A percentile compares a stretch with the other conserved stretches of the same genome.
phyloP scores from a whole-genome alignment of 2,797 vertebrate genomes.

The Gadopsis bispinosus region DNA sequence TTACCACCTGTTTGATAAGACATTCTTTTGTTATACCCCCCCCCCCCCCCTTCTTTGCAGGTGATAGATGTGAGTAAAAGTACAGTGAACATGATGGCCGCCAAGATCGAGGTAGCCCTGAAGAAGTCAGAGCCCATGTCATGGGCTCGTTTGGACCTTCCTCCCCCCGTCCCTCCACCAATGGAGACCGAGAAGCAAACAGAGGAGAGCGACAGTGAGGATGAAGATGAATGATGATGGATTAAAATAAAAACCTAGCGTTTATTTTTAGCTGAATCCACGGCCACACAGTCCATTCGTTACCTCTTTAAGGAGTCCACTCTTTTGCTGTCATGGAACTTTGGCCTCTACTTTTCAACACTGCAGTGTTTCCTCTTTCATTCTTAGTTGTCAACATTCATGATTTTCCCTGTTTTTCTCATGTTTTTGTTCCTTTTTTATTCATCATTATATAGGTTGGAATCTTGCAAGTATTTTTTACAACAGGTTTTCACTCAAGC shows the following conservation, averaged over 20 bases:
- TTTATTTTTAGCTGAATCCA: conserved; percentile 45
- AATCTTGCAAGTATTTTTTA: conserved; percentile 16
- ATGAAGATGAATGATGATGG: conserved; percentile 70
- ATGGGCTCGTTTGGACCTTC: conserved; percentile 95
- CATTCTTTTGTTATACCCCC: neutral
- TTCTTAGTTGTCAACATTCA: neutral
- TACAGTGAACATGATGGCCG: conserved; percentile 92
- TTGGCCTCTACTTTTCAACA: conserved; percentile 30
- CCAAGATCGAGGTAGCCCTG: conserved; percentile 95
- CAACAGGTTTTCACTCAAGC: conserved; percentile 16
- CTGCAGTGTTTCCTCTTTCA: conserved; percentile 18
- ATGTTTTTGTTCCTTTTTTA: neutral
- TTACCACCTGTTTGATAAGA: neutral
- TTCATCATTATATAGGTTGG: neutral
- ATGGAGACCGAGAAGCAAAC: conserved; percentile 66
- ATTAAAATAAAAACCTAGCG: neutral
- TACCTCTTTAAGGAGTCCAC: conserved; percentile 52
- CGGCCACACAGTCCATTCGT: conserved; percentile 47
- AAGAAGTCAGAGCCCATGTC: conserved; percentile 93
- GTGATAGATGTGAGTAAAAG: conserved; percentile 94
- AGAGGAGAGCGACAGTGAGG: conserved; percentile 70
- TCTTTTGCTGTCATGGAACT: conserved; percentile 37
- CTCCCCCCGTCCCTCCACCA: conserved; percentile 77
- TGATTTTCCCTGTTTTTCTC: neutral
- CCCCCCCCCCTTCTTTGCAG: conserved; percentile 59